A percentile compares a stretch with the other conserved stretches of the same genome.
Conservation (phyloP, 2,797 vertebrate genomes). For the Thripadectes ignobilis region DNA sequence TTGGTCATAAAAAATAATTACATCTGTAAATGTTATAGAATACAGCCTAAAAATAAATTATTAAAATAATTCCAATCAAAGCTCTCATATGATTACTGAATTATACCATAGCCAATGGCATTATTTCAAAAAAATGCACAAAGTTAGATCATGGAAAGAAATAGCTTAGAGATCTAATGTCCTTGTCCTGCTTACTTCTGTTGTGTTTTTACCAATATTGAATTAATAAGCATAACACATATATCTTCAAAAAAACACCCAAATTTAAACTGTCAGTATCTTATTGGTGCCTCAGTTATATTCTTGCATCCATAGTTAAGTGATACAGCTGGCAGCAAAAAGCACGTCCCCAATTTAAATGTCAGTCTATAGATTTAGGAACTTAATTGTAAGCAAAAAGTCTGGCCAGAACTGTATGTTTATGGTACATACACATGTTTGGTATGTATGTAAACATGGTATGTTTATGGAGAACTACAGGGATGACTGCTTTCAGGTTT, state of each 20-base stretch:
- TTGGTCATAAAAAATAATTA: neutral
- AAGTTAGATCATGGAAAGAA: neutral
- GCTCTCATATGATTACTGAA: neutral
- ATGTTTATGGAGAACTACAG: neutral
- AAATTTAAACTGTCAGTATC: neutral
- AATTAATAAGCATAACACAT: neutral
- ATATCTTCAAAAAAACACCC: neutral
- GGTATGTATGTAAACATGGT: too few relatives aligned
- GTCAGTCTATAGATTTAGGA: neutral
- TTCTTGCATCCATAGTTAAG: neutral
- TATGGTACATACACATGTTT: too few relatives aligned
- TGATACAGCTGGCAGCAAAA: neutral
- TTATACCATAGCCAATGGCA: neutral
- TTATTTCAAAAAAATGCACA: neutral
- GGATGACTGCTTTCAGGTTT: neutral
- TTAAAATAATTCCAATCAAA: neutral
- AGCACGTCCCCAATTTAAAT: neutral
- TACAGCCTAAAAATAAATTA: neutral
- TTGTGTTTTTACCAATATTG: neutral
- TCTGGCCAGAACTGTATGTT: neutral
- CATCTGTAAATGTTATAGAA: neutral
- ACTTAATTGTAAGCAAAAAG: neutral
- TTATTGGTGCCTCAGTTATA: neutral
- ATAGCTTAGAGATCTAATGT: neutral
- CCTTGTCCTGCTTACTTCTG: neutral